phyloP scores from a whole-genome alignment of 2,888 invertebrate genomes.

The Xestoiulus laeticollis region DNA sequence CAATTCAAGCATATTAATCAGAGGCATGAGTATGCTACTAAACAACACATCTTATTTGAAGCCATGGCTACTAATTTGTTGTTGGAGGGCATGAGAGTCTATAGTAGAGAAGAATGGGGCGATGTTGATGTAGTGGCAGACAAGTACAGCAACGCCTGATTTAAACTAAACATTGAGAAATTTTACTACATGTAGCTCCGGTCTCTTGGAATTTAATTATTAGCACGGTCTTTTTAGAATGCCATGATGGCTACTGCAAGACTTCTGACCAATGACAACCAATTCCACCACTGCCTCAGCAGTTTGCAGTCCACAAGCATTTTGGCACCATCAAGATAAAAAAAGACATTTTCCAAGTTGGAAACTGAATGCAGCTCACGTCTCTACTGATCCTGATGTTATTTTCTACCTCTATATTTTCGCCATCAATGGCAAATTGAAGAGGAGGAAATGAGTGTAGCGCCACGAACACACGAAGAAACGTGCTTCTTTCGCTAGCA shows the following conservation, averaged over 20 bases:
- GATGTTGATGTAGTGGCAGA: not conserved
- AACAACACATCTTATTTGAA: not conserved
- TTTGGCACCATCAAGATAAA: not conserved
- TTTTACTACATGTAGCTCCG: too few species aligned
- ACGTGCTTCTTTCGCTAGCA: conserved; percentile 6
- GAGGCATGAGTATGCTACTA: not conserved
- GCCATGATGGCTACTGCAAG: too few species aligned
- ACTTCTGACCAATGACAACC: not conserved
- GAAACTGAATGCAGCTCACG: conserved; percentile 35
- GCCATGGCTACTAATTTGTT: not conserved
- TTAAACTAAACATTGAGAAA: too few species aligned
- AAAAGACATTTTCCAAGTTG: not conserved
- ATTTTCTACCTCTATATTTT: conserved; percentile 18
- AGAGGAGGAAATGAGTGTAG: conserved; percentile 40
- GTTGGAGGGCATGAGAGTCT: not conserved
- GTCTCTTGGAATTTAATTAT: too few species aligned
- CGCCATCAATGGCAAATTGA: conserved; percentile 39
- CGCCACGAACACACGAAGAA: conserved; percentile 32
- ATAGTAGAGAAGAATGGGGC: not conserved
- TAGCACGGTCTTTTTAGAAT: too few species aligned
- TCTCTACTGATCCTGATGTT: conserved; percentile 22
- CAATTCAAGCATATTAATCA: not conserved
- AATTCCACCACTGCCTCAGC: not conserved
- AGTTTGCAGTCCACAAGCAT: not conserved
- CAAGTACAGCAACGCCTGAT: too few species aligned